Conservation (phyloP, 2,113 vertebrate genomes). For the Ptilonorhynchus violaceus region DNA sequence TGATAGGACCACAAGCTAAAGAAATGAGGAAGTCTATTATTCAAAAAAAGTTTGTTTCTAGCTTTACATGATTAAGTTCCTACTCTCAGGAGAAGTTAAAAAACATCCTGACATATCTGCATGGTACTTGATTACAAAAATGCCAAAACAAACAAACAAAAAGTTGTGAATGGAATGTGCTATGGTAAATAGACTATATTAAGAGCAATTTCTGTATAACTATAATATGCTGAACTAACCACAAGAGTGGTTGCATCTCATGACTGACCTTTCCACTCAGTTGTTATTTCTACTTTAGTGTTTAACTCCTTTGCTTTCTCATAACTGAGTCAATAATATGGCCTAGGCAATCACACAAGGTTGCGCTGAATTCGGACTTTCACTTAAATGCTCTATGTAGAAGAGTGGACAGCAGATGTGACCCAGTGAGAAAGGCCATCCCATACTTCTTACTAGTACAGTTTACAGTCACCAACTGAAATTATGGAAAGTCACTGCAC, state of each 20-base stretch:
- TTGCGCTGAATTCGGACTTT: neutral
- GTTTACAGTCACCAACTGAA: neutral
- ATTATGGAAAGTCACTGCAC: neutral
- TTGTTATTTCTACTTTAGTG: neutral
- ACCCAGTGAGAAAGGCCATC: neutral
- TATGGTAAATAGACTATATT: neutral
- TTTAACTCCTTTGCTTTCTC: neutral
- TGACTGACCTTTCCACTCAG: neutral
- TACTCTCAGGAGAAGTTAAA: neutral
- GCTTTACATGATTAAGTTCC: neutral
- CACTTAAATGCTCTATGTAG: neutral
- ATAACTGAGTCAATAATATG: neutral
- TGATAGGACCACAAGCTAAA: neutral
- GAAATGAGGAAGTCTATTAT: neutral
- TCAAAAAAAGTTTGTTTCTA: neutral
- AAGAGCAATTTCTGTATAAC: neutral
- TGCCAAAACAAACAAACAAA: neutral
- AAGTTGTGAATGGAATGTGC: neutral
- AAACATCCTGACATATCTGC: accelerated
- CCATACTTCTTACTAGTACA: neutral
- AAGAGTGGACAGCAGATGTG: neutral
- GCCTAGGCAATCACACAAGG: neutral
- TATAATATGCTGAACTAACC: neutral
- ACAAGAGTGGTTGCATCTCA: neutral
- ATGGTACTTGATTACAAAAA: neutral